Evolutionary conservation across 92 coral and sea anemone species (phyloP).

Genomic region (Montipora capitata): DNA sequence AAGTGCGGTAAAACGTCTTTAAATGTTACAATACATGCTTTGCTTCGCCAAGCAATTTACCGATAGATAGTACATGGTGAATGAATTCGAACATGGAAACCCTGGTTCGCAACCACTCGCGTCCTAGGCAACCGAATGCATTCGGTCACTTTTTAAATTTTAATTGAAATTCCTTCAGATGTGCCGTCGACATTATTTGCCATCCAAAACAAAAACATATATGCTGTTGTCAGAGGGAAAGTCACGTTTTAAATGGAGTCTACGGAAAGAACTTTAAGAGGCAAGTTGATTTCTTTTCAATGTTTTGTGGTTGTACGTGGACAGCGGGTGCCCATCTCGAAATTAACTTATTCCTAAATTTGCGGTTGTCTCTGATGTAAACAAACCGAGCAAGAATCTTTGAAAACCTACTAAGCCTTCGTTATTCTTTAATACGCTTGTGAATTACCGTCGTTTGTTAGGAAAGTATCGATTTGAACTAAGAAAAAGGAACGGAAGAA

Average conservation of each 20-base stretch:
- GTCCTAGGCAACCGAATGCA: slow-evolving; percentile 40
- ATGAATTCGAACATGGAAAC: slow-evolving; percentile 17
- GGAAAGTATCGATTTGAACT: too few relatives aligned
- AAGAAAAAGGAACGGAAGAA: too few relatives aligned
- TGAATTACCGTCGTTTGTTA: too few relatives aligned
- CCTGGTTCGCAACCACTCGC: background rate
- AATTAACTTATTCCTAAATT: slow-evolving; percentile 22
- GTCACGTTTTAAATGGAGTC: background rate
- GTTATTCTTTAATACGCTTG: too few relatives aligned
- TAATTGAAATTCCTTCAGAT: too few relatives aligned
- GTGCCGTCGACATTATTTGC: too few relatives aligned
- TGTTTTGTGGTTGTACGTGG: too few relatives aligned
- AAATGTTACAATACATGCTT: background rate
- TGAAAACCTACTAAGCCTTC: too few relatives aligned
- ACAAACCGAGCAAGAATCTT: slow-evolving; percentile 18
- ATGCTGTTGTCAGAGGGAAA: background rate
- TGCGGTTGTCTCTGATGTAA: slow-evolving; percentile 30
- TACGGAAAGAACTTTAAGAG: too few relatives aligned
- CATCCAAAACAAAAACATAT: too few relatives aligned
- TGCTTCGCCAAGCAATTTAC: background rate
- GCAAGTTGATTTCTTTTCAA: too few relatives aligned
- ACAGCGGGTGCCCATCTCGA: background rate
- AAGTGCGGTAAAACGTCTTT: background rate
- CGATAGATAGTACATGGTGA: background rate
- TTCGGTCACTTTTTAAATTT: background rate